These are phyloP conservation scores for Dicyrtoma fusca DNA, from an alignment of 2,888 invertebrate genomes.

Conservation along the genomic window DNA sequence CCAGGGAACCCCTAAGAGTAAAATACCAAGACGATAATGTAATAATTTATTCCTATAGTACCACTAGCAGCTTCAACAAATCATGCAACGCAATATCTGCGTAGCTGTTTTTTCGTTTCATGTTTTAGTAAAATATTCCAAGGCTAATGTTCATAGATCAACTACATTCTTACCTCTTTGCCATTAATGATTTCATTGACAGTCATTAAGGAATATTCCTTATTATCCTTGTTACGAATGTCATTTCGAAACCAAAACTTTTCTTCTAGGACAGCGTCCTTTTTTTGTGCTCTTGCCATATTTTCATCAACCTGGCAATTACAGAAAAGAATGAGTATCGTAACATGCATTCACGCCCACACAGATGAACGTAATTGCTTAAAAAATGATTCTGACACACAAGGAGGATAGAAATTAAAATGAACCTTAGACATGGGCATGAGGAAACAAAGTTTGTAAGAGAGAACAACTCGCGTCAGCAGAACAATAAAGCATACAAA, in stretches of 20 bases:
- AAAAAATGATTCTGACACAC: no score
- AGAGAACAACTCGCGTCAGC: constrained; percentile 92
- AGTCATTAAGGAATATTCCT: constrained; percentile 78
- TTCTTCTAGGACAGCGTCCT: constrained; percentile 79
- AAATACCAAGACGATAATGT: constrained; percentile 11
- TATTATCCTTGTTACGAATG: constrained; percentile 58
- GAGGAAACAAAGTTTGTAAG: constrained; percentile 92
- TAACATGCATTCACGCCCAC: no score
- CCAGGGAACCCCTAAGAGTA: constrained; percentile 77
- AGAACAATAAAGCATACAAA: constrained; percentile 97
- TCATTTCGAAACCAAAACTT: constrained; percentile 86
- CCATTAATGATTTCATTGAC: constrained; percentile 97
- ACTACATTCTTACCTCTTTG: constrained; percentile 65
- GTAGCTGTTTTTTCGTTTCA: neutral
- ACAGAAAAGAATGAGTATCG: no score
- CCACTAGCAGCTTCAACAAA: neutral
- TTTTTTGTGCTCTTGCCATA: constrained; percentile 91
- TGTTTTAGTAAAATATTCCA: neutral
- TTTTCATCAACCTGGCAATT: constrained; percentile 83
- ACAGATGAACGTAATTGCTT: neutral
- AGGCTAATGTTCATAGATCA: neutral
- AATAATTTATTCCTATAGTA: neutral
- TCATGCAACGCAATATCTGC: neutral
- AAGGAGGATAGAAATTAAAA: neutral
- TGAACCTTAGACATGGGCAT: constrained; percentile 93